phyloP scores from a whole-genome alignment of 2,113 vertebrate genomes.

The Varanus salvator region DNA sequence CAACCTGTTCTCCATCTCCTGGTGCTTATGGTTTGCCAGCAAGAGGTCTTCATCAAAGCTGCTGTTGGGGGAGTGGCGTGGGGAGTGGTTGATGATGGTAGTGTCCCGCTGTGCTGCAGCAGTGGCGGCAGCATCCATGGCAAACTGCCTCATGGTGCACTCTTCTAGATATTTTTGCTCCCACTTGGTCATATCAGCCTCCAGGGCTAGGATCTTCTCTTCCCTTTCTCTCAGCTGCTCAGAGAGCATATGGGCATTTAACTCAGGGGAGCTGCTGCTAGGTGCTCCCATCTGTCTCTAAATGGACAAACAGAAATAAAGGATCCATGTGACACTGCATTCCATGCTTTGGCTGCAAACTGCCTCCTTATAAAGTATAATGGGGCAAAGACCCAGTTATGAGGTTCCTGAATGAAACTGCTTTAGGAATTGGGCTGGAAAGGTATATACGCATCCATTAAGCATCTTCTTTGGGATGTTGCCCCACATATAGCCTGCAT shows the following conservation, averaged over 20 bases:
- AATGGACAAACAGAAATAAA: neutral
- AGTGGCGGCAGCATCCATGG: constrained; percentile 95
- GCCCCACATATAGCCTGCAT: too few relatives aligned
- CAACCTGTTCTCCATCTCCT: constrained; percentile 98
- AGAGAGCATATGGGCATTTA: constrained; percentile 78
- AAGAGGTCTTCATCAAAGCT: constrained; percentile 94
- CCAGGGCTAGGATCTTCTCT: constrained; percentile 91
- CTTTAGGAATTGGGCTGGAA: neutral
- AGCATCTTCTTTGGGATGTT: neutral
- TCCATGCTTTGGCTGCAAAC: neutral
- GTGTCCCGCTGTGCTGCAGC: constrained; percentile 95
- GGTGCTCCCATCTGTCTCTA: constrained; percentile 82
- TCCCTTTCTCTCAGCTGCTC: constrained; percentile 93
- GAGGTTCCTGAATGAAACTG: neutral
- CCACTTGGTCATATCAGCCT: constrained; percentile 99
- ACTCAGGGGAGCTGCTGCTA: constrained; percentile 63
- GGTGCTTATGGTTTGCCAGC: constrained; percentile 85
- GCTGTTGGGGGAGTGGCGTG: constrained; percentile 89
- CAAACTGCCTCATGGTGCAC: constrained; percentile 97
- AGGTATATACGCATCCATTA: neutral
- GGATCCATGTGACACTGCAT: neutral
- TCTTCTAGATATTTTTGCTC: constrained; percentile 98
- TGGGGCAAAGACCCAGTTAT: neutral
- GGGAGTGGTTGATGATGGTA: constrained; percentile 97
- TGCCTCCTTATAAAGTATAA: neutral